Conservation (phyloP, 2,113 vertebrate species). For the Mesitornis unicolor region DNA sequence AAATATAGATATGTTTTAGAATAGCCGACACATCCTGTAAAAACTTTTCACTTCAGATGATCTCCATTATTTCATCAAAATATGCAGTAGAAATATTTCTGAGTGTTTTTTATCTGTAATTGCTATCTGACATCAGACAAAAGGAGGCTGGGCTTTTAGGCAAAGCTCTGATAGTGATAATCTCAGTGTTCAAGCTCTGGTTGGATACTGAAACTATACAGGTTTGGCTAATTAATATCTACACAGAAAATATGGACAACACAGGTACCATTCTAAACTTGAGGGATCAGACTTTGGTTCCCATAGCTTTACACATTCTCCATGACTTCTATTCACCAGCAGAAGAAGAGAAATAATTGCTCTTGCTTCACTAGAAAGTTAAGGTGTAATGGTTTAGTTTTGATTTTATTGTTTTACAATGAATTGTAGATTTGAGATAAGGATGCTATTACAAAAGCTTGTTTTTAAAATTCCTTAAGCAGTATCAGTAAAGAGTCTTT, state of each 20-base stretch:
- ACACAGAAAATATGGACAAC: background rate
- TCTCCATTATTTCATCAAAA: background rate
- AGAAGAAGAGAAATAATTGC: background rate
- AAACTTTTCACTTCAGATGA: background rate
- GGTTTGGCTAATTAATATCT: background rate
- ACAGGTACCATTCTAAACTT: background rate
- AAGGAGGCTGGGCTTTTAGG: background rate
- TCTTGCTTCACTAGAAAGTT: background rate
- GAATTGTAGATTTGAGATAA: background rate
- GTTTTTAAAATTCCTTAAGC: background rate
- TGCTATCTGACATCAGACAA: background rate
- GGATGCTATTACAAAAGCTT: background rate
- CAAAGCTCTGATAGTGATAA: background rate
- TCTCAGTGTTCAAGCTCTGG: background rate
- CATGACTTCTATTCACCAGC: background rate
- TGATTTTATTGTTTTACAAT: background rate
- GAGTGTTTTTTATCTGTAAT: background rate
- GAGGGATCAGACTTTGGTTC: background rate
- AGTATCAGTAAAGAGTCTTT: background rate
- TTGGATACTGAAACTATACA: background rate
- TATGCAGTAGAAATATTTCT: background rate
- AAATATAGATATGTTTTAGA: background rate
- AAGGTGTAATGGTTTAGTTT: rapidly evolving
- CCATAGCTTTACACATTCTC: background rate
- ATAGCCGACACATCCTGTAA: background rate